Conservation (phyloP, 2,888 invertebrate genomes). For the Sminthurides aquaticus region DNA sequence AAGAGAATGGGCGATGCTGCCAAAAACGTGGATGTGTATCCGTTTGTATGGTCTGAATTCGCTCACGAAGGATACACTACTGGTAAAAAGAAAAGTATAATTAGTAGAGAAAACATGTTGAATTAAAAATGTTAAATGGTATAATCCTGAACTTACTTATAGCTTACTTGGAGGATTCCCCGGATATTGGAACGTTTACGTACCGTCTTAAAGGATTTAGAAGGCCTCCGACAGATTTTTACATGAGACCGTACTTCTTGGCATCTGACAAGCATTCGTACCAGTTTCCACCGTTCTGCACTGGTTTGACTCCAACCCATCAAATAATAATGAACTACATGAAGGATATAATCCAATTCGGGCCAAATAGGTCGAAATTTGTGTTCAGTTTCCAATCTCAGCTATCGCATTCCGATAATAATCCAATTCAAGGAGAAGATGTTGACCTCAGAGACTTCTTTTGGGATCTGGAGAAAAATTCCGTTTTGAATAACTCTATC, state of each 20-base stretch:
- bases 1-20: conserved; percentile 3
- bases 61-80: conserved; percentile 46
- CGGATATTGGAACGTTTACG: conserved; percentile 76
- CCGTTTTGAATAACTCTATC: conserved; percentile 68
- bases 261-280: conserved; percentile 56
- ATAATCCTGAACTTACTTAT: conserved; percentile 49
- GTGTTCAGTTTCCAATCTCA: conserved; percentile 82
- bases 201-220: conserved; percentile 81
- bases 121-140: too few relatives aligned
- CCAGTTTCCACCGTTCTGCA: conserved; percentile 56
- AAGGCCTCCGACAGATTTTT: conserved; percentile 79
- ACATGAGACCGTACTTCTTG: conserved; percentile 71
- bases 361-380: conserved; percentile 66
- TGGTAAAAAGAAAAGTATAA: conserved; percentile 34
- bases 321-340: conserved; percentile 54
- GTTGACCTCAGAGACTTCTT: conserved; percentile 55
- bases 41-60: conserved; percentile 48
- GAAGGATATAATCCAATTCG: conserved; percentile 54
- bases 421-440: conserved; percentile 69
- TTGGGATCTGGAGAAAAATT: conserved; percentile 57
- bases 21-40: conserved; percentile 44
- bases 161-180: conserved; percentile 80
- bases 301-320: conserved; percentile 66
- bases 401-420: conserved; percentile 78
- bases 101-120: too few relatives aligned